Percentiles rank a stretch among this genome's conserved stretches.
phyloP scores from a whole-genome alignment of 1,140 invertebrate genomes.

The Drosophila nasuta region DNA sequence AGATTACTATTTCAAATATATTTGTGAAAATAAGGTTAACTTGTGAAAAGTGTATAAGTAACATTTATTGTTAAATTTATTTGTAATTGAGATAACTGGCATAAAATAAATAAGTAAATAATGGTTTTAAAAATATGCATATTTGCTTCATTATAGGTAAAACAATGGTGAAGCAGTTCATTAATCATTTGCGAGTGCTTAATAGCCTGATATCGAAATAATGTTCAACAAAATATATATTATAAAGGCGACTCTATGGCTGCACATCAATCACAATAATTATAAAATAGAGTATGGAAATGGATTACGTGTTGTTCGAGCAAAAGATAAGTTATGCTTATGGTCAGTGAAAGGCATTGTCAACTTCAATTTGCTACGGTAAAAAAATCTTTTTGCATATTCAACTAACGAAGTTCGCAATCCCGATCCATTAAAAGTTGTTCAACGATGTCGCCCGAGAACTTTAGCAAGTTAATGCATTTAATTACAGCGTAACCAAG shows the following conservation, averaged over 20 bases:
- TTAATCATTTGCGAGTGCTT: neutral
- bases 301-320: neutral
- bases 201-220: too few relatives aligned
- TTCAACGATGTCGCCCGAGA: neutral
- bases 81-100: too few relatives aligned
- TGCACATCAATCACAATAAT: neutral
- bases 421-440: slow-evolving; percentile 39
- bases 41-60: too few relatives aligned
- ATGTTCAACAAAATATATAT: neutral
- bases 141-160: too few relatives aligned
- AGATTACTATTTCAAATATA: too few relatives aligned
- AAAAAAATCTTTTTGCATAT: slow-evolving; percentile 4
- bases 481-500: slow-evolving; percentile 42
- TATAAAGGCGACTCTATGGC: neutral
- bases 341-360: slow-evolving; percentile 6
- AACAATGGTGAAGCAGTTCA: too few relatives aligned
- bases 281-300: neutral
- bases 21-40: too few relatives aligned
- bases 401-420: neutral
- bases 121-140: too few relatives aligned
- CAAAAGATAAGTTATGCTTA: neutral
- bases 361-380: slow-evolving; percentile 4
- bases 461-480: slow-evolving; percentile 29
- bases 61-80: too few relatives aligned
- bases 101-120: too few relatives aligned